phyloP scores from a whole-genome alignment of 2,888 invertebrate species.

The Nipponacmea schrenckii region DNA sequence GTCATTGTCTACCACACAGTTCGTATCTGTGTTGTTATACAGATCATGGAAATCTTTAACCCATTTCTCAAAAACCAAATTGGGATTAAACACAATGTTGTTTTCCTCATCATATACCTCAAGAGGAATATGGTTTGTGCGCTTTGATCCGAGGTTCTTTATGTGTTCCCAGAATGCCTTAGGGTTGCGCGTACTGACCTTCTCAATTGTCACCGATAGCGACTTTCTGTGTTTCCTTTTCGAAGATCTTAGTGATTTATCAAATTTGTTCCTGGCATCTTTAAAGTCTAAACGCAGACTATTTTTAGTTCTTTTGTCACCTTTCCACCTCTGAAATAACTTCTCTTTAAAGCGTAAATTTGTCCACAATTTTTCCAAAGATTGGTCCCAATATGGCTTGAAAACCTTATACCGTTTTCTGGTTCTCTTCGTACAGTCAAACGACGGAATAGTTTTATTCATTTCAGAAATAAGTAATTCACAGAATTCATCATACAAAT shows the following conservation, averaged over 20 bases:
- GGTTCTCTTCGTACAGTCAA: neutral
- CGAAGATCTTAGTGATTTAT: neutral
- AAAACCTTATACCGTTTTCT: neutral
- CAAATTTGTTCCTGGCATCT: neutral
- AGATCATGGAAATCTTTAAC: too few relatives aligned
- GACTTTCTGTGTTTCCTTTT: neutral
- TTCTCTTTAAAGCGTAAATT: neutral
- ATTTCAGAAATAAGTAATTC: neutral
- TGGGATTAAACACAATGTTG: too few relatives aligned
- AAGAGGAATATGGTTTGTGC: neutral
- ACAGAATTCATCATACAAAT: neutral
- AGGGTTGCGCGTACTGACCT: neutral
- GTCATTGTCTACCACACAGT: too few relatives aligned
- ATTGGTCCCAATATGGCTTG: neutral
- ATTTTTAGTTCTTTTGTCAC: neutral
- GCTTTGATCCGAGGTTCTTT: neutral
- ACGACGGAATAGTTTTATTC: neutral
- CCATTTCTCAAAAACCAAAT: too few relatives aligned
- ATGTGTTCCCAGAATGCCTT: neutral
- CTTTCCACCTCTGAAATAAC: neutral
- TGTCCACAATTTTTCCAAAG: neutral
- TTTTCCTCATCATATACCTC: too few relatives aligned
- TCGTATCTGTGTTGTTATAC: too few relatives aligned
- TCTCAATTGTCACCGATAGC: neutral
- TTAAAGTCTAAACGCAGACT: neutral